phyloP scores from a whole-genome alignment of 2,888 invertebrate genomes.

The Hartigia nigra region DNA sequence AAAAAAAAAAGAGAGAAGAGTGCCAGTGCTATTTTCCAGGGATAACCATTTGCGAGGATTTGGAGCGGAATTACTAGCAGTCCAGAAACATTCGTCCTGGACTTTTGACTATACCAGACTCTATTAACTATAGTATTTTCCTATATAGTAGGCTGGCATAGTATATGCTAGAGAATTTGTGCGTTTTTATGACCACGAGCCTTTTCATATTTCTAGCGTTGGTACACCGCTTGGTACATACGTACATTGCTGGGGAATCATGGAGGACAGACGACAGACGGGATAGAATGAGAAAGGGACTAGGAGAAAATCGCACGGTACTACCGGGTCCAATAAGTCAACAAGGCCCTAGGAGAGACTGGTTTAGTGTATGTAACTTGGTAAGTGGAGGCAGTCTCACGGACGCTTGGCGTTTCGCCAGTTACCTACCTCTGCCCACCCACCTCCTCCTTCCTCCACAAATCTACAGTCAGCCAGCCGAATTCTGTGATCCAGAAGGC shows the following conservation, averaged over 20 bases:
- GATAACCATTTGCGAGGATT: background rate
- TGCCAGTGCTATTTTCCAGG: background rate
- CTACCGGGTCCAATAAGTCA: slow-evolving; percentile 8
- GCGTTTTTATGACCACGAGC: background rate
- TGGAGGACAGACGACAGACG: background rate
- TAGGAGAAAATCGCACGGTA: slow-evolving; percentile 5
- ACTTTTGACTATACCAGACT: background rate
- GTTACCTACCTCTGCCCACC: slow-evolving; percentile 32
- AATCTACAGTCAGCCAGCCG: background rate
- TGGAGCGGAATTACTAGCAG: background rate
- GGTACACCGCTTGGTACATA: background rate
- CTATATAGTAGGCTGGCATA: background rate
- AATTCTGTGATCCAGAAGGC: background rate
- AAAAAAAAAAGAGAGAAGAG: background rate
- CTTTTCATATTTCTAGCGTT: background rate
- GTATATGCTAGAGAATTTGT: background rate
- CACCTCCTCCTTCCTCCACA: too few species aligned
- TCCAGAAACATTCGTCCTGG: background rate
- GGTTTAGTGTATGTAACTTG: slow-evolving; percentile 45
- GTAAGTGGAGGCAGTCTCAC: slow-evolving; percentile 60
- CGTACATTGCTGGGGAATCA: background rate
- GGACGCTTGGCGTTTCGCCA: slow-evolving; percentile 49
- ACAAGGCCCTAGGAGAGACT: slow-evolving; percentile 10
- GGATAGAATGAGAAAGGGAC: background rate
- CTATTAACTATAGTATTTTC: background rate